These are phyloP conservation scores for Nephrotoma flavescens DNA, from an alignment of 2,888 invertebrate species.

Conservation along the genomic window DNA sequence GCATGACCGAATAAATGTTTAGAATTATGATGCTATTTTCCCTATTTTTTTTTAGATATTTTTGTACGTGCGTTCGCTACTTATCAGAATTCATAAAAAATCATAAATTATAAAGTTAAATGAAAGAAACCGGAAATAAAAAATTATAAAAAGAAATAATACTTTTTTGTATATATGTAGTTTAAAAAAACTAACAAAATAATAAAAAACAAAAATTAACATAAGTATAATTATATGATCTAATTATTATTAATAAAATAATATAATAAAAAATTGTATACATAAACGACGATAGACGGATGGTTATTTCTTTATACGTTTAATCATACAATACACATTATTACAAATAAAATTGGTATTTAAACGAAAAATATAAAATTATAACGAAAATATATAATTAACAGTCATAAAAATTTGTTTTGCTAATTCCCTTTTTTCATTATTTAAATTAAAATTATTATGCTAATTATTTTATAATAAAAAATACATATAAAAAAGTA, in stretches of 20 bases:
- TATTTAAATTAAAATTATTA: not conserved
- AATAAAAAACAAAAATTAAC: not conserved
- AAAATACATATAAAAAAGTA: not conserved
- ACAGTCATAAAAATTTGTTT: not conserved
- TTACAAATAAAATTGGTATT: not conserved
- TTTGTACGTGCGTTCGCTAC: not conserved
- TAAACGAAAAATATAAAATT: not conserved
- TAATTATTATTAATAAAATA: slow-evolving; percentile 4
- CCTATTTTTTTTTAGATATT: not conserved
- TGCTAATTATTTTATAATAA: not conserved
- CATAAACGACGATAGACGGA: not conserved
- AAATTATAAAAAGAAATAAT: not conserved
- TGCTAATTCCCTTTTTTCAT: not conserved
- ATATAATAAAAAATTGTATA: not conserved
- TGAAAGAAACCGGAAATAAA: not conserved
- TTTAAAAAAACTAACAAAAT: not conserved
- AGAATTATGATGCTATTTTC: not conserved
- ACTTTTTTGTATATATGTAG: not conserved
- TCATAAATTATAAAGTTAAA: not conserved
- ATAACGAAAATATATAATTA: not conserved
- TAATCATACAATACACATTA: not conserved
- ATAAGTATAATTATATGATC: not conserved
- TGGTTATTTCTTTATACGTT: not conserved
- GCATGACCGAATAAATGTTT: not conserved
- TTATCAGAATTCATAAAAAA: not conserved